These are phyloP conservation scores for Tenebrosternarchus preto DNA, from an alignment of 2,113 vertebrate genomes.

Conservation along the genomic window DNA sequence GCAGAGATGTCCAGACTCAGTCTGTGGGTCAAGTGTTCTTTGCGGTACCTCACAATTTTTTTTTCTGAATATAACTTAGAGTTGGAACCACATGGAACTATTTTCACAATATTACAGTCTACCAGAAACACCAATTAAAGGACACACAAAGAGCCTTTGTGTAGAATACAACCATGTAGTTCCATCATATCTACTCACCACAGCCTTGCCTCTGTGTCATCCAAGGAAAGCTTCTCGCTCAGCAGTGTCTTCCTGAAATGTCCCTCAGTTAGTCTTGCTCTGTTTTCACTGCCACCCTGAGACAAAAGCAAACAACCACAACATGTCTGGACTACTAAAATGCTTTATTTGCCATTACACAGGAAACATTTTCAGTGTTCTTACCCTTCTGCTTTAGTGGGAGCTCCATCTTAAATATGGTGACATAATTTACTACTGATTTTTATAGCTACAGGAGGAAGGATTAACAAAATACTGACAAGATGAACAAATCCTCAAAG, in stretches of 20 bases:
- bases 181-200: constrained; percentile 79
- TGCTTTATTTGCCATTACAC: constrained; percentile 65
- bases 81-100: constrained; percentile 66
- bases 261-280: no score
- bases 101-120: background rate
- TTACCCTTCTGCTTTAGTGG: no score
- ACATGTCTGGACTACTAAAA: no score
- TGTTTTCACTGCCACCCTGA: no score
- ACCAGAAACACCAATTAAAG: background rate
- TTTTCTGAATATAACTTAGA: constrained; percentile 96
- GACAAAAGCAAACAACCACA: no score
- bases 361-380: constrained; percentile 66
- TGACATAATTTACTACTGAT: no score
- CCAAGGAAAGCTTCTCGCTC: constrained; percentile 92
- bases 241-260: constrained; percentile 93
- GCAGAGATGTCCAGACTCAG: constrained; percentile 97
- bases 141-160: background rate
- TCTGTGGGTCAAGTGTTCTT: constrained; percentile 92
- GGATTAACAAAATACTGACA: no score
- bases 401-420: no score
- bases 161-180: no score
- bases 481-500: no score
- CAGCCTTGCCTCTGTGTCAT: constrained; percentile 96
- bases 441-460: no score
- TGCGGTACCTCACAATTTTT: constrained; percentile 98